Evolutionary conservation across 1,140 invertebrate species (phyloP).

Genomic region (Bombus superbus): DNA sequence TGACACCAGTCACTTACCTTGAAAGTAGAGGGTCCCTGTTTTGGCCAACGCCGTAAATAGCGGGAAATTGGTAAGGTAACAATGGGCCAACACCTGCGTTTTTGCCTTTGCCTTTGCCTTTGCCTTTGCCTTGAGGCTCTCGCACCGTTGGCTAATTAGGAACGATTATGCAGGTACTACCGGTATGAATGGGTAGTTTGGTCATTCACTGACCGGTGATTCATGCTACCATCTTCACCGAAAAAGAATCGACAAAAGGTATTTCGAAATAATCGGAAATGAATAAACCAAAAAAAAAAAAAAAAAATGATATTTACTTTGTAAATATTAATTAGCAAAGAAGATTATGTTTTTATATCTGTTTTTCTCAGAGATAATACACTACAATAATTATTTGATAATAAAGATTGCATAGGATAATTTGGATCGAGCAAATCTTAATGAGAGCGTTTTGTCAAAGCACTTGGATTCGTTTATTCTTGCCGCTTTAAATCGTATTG

Average conservation of each 20-base stretch:
- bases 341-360: too few relatives aligned
- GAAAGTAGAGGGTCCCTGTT: constrained; percentile 17
- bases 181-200: constrained; percentile 17
- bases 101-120: neutral
- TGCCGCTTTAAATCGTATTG: constrained; percentile 10
- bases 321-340: too few relatives aligned
- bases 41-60: constrained; percentile 34
- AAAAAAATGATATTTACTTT: too few relatives aligned
- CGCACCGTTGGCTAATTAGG: constrained; percentile 29
- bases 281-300: too few relatives aligned
- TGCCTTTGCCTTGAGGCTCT: neutral
- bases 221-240: neutral
- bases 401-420: neutral
- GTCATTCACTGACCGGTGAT: constrained; percentile 12
- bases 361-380: too few relatives aligned
- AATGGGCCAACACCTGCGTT: constrained; percentile 39
- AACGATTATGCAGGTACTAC: constrained; percentile 28
- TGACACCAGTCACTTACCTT: constrained; percentile 28
- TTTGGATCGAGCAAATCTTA: neutral
- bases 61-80: constrained; percentile 47
- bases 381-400: neutral
- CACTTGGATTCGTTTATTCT: neutral
- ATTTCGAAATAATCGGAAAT: too few relatives aligned
- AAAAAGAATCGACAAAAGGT: neutral
- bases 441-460: neutral